phyloP scores from a whole-genome alignment of 2,797 vertebrate species.

The Neopelma chrysocephalum region DNA sequence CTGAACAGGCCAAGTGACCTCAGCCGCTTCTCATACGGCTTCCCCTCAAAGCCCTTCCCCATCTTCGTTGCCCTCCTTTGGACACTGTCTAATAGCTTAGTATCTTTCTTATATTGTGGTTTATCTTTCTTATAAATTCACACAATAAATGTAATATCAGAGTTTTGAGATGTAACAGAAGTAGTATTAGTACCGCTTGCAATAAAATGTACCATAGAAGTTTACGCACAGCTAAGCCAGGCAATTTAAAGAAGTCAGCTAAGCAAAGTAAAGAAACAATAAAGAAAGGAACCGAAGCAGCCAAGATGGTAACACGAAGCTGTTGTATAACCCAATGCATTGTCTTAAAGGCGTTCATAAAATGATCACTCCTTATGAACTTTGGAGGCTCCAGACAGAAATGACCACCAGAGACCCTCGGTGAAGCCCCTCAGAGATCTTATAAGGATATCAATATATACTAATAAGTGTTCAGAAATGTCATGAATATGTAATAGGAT shows the following conservation, averaged over 20 bases:
- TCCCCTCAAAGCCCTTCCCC: background rate
- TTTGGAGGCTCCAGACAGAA: background rate
- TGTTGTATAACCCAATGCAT: background rate
- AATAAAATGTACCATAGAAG: background rate
- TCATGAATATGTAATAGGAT: background rate
- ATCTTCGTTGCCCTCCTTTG: background rate
- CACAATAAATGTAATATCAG: background rate
- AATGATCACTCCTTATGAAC: background rate
- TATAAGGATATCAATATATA: background rate
- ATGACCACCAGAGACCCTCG: background rate
- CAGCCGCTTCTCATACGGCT: background rate
- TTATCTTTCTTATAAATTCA: background rate
- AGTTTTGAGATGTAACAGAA: background rate
- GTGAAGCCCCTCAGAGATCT: background rate
- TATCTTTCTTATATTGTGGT: background rate
- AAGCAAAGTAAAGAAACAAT: background rate
- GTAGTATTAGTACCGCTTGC: background rate
- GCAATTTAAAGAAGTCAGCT: background rate
- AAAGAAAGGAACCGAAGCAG: background rate
- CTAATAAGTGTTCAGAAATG: background rate
- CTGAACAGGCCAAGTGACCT: background rate
- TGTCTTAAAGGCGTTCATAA: background rate
- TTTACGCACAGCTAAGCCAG: background rate
- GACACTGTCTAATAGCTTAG: background rate
- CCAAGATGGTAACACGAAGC: background rate